Evolutionary conservation across 2,888 invertebrate genomes (phyloP).

Genomic region (Aricia artaxerxes): DNA sequence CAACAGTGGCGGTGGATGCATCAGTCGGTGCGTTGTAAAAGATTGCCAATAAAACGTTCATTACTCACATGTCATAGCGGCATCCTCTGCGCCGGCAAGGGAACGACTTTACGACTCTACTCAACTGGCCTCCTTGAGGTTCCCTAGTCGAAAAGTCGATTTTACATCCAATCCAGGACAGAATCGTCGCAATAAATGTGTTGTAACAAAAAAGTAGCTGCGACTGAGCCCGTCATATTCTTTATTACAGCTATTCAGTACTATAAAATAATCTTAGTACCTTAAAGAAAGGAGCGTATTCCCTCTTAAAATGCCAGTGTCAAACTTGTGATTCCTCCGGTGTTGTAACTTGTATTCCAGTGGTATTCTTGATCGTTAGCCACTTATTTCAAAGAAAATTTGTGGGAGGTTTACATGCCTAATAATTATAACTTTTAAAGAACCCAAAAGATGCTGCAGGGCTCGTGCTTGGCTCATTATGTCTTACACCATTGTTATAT

Average conservation of each 20-base stretch:
- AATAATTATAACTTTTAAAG: not conserved
- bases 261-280: too few relatives aligned
- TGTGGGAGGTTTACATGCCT: not conserved
- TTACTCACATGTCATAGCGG: constrained; percentile 59
- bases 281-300: too few relatives aligned
- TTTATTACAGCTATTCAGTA: not conserved
- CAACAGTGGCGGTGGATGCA: constrained; percentile 41
- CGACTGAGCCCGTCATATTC: not conserved
- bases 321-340: too few relatives aligned
- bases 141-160: not conserved
- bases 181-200: not conserved
- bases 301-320: too few relatives aligned
- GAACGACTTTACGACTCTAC: constrained; percentile 47
- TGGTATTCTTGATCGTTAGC: too few relatives aligned
- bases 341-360: too few relatives aligned
- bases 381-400: too few relatives aligned
- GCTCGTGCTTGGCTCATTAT: constrained; percentile 37
- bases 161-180: not conserved
- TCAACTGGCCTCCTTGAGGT: constrained; percentile 45
- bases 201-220: not conserved
- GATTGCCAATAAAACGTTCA: constrained; percentile 72
- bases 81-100: constrained; percentile 52
- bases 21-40: constrained; percentile 55
- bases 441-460: not conserved
- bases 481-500: constrained; percentile 46